Percentiles rank a stretch among this genome's conserved stretches.
Evolutionary conservation across 1,140 invertebrate genomes (phyloP).

Genomic region (Pogonomyrmex barbatus): DNA sequence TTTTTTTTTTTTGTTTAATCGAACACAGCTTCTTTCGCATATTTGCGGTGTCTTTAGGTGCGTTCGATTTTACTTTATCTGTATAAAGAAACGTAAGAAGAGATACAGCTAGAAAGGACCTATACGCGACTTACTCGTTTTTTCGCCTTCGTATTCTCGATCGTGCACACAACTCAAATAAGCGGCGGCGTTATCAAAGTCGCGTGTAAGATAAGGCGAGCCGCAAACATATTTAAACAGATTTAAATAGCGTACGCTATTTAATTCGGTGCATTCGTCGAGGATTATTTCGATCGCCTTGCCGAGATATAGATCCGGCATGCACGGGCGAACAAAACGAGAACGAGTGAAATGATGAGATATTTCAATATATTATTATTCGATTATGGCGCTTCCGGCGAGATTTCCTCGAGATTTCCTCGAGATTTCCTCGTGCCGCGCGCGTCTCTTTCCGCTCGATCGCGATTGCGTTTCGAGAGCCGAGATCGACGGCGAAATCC

Average conservation of each 20-base stretch:
- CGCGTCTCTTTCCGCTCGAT: not conserved
- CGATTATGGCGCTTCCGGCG: not conserved
- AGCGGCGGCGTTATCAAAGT: constrained; percentile 1
- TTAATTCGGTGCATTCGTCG: constrained; percentile 3
- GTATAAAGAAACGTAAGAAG: not conserved
- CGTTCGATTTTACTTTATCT: not conserved
- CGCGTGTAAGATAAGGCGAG: not conserved
- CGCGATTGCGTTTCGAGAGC: not conserved
- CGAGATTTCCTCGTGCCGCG: too few species aligned
- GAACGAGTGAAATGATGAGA: not conserved
- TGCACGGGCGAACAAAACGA: not conserved
- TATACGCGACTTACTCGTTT: not conserved
- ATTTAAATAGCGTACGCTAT: not conserved
- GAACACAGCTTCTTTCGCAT: not conserved
- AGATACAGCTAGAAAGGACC: not conserved
- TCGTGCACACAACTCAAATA: not conserved
- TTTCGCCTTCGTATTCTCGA: not conserved
- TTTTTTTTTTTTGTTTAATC: too few species aligned
- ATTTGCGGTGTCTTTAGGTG: not conserved
- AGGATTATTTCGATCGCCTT: not conserved
- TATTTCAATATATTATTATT: not conserved
- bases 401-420: not conserved
- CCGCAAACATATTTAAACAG: not conserved
- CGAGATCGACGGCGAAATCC: constrained; percentile 3
- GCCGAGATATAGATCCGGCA: not conserved